Base-by-base conservation (phyloP, 2,888 invertebrate species). In the Allacma fusca region DNA sequence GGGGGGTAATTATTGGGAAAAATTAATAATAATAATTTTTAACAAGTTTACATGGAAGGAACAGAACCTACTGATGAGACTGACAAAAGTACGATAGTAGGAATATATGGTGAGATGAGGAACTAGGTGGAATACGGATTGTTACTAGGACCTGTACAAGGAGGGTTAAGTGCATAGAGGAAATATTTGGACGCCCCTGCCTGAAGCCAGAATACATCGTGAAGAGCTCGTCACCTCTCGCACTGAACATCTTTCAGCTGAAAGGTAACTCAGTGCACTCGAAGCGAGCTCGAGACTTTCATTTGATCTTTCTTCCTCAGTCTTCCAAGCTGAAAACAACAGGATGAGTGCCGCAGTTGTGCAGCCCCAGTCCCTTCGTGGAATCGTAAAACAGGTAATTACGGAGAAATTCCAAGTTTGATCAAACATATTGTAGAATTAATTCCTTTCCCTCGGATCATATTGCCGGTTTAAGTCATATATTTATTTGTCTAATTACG, bases 311-410 rank as follows among this genome's bases (percentile, higher is more conserved):
- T 67, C 65, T 74, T 43, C 44, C 65, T 59, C 73, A 29, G 76
- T 76, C 76, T 76, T 76, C 76, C 76, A 70, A 64, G 43, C 40
- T 59, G 43, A 29, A 50, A 73, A 59, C 28, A 74, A 40, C 80
- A 84, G 76, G 80, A 84, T 84, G 84, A 85, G 81, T 86, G 86
- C 88, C 85, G 67, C 77, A 28, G 44, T 74, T 19, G 67, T 71
- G 21, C 70, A 50, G 12, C 82, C 80, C 19, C 81, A 81, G 40
- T 69, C 80, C 62, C 78, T 88, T 86, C 87, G 87, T 85, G 90
- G 90, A 84, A 89, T 90, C 85, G 90, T 91, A 78, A 91, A 91
- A 87, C 90, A 90, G 88, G 91, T 90, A 86, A 88, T 87, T 62
- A 24, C 16, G 7, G 16, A 59, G n/a, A 72, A 26, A 71, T 50